A percentile compares a stretch with the other conserved stretches of the same genome.
These are phyloP conservation scores for Pelagia noctiluca DNA, from an alignment of 30 jellyfish, hydroid and myxozoan genomes.

Conservation along the genomic window DNA sequence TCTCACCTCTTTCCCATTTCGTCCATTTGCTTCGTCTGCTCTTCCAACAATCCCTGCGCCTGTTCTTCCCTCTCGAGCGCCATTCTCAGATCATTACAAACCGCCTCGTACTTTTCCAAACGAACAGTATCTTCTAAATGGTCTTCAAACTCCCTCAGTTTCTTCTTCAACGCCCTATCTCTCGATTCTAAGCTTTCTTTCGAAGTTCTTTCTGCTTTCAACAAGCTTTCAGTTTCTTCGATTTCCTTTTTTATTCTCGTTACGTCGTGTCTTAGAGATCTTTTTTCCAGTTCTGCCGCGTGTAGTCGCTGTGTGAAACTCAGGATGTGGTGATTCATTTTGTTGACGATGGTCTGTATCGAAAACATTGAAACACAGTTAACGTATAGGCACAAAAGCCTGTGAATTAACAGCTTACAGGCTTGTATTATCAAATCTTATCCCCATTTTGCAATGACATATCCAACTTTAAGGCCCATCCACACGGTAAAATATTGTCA, in stretches of 20 bases:
- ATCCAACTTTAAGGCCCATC: too few species aligned
- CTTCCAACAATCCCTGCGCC: slow-evolving; percentile 60
- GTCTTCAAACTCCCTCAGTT: slow-evolving; percentile 42
- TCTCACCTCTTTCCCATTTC: slow-evolving; percentile 77
- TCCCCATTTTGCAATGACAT: too few species aligned
- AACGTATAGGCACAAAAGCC: too few species aligned
- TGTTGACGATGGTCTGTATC: slow-evolving; percentile 43
- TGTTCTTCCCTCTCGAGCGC: slow-evolving; percentile 76
- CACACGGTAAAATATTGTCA: too few species aligned
- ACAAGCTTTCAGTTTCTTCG: slow-evolving; percentile 35
- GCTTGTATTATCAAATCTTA: too few species aligned
- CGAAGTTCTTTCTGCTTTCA: slow-evolving; percentile 39
- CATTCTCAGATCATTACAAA: slow-evolving; percentile 51
- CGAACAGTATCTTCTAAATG: slow-evolving; percentile 40
- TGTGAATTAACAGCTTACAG: too few species aligned
- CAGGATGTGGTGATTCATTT: slow-evolving; percentile 49
- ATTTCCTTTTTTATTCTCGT: slow-evolving; percentile 36
- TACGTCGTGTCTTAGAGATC: slow-evolving; percentile 30
- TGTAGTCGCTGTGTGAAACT: slow-evolving; percentile 80
- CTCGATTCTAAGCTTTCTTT: slow-evolving; percentile 11
- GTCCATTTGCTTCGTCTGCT: slow-evolving; percentile 71
- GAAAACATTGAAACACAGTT: too few species aligned
- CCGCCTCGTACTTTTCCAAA: slow-evolving; percentile 60
- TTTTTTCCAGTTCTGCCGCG: slow-evolving; percentile 72
- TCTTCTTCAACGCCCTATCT: slow-evolving; percentile 42